Conservation (phyloP, 2,888 invertebrate species). For the Hypsopygia costalis region DNA sequence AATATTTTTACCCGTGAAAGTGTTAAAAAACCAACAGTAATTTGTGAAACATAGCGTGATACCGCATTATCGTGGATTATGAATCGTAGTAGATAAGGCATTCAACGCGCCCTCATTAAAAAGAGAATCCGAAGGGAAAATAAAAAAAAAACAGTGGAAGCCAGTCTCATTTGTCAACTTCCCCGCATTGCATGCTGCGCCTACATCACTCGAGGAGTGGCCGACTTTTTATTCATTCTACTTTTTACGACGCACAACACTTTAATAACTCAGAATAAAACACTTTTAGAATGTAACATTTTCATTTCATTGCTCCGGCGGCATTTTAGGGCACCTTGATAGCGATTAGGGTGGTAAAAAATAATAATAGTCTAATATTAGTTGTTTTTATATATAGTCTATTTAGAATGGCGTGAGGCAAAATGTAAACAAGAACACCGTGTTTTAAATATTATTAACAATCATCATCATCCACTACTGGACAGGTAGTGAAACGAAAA, state of each 20-base stretch:
- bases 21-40: slow-evolving; percentile 30
- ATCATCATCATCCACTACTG: no score
- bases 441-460: no score
- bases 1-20: slow-evolving; percentile 25
- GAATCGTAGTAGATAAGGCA: slow-evolving; percentile 57
- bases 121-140: slow-evolving; percentile 37
- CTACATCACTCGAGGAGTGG: slow-evolving; percentile 49
- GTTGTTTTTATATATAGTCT: no score
- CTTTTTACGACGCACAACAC: slow-evolving; percentile 41
- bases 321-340: neutral
- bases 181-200: slow-evolving; percentile 49
- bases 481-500: no score
- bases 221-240: slow-evolving; percentile 54
- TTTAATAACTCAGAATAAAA: slow-evolving; percentile 58
- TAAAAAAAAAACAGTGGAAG: slow-evolving; percentile 43
- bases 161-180: slow-evolving; percentile 68
- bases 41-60: slow-evolving; percentile 37
- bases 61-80: slow-evolving; percentile 47
- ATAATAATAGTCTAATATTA: no score
- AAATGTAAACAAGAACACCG: no score
- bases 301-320: slow-evolving; percentile 26
- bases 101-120: slow-evolving; percentile 59
- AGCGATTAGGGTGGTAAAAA: no score
- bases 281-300: slow-evolving; percentile 38
- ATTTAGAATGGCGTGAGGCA: no score